These are phyloP conservation scores for Gibbula magus DNA, from an alignment of 2,888 invertebrate species.

Conservation along the genomic window DNA sequence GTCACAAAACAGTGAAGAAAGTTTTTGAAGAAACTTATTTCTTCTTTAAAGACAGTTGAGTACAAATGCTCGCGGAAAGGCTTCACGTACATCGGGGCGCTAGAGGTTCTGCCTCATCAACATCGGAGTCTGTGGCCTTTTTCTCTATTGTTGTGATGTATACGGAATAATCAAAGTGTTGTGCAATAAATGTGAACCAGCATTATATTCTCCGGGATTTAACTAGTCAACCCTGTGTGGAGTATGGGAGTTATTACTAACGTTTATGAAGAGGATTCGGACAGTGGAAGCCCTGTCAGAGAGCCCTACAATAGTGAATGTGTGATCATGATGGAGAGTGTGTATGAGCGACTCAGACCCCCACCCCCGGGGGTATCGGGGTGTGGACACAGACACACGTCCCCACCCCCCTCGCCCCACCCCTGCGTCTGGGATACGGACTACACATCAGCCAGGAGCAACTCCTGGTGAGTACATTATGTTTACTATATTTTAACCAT, in stretches of 20 bases:
- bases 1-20: no score
- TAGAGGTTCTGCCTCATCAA: no score
- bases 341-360: not conserved
- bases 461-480: not conserved
- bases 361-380: not conserved
- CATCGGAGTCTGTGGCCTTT: no score
- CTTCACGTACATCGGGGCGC: no score
- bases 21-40: no score
- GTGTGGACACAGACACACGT: not conserved
- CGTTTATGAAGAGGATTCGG: not conserved
- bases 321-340: not conserved
- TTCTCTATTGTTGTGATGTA: no score
- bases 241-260: slow-evolving; percentile 8
- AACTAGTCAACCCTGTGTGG: not conserved
- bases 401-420: not conserved
- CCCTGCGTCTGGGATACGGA: not conserved
- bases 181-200: not conserved
- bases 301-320: slow-evolving; percentile 1
- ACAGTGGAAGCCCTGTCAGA: not conserved
- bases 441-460: not conserved
- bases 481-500: not conserved
- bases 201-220: not conserved
- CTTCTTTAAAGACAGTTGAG: no score
- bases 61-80: no score
- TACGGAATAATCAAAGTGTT: no score